Evolutionary conservation across 1,140 invertebrate genomes (phyloP), one percentile per base, ranked within the genome.

Genomic region (Diorhabda elongata): DNA sequence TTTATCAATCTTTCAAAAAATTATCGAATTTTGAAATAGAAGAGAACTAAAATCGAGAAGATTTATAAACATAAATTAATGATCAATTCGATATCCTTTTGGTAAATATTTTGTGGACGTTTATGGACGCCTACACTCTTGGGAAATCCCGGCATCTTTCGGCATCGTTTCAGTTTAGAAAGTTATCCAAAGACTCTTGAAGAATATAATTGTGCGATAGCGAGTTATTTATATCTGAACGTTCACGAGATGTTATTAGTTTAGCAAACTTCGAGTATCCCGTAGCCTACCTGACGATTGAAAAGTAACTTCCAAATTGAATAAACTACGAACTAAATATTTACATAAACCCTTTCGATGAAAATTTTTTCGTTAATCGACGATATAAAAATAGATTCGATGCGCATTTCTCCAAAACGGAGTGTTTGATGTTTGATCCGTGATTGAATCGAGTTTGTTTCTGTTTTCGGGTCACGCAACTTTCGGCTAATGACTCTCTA

Each of bases 381-480:
- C 26, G 26, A 26, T 26, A 26, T 26, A 26, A 26, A 26, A 26
- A 26, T 26, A 26, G 26, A 26, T 26, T 26, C 26, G 26, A 26
- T 26, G 26, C 26, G 26, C 26, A 26, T n/a, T 52, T n/a, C 47
- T 52, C 47, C 4, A 44, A 44, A 43, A 43, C 11, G 42, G 6
- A 62, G 43, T 44, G 61, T 62, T 62, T 43, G 43, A 9, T 62
- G n/a, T 44, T 62, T 62, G 44, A 42, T 42, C 61, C 6, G 44
- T 62, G 61, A 62, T 62, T 62, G 61, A 62, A 62, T 62, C 43
- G 61, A 62, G 42, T 44, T 44, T 62, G 61, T 62, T 62, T 62
- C 44, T 44, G 61, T 11, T 62, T 44, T 62, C 44, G 42, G 61
- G 44, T 62, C 61, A 62, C 61, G 61, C 44, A 62, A n/a, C 43